Percentiles rank a stretch among this genome's conserved stretches.
Evolutionary conservation across 2,797 vertebrate species (phyloP).

Genomic region (Cossypha caffra): DNA sequence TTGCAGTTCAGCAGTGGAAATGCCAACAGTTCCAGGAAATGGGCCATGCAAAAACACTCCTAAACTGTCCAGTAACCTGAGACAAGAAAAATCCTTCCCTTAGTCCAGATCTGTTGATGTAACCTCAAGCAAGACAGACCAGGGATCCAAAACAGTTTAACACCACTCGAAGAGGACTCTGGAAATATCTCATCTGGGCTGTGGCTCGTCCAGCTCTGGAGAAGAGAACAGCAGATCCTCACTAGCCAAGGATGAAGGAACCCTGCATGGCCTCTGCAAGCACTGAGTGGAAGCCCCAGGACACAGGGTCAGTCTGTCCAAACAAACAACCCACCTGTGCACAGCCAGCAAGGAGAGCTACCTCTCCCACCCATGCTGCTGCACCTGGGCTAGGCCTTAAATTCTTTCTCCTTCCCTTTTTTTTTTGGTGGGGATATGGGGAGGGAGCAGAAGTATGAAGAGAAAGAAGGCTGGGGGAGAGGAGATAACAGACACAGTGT

Average conservation of each 20-base stretch:
- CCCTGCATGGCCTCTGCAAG: background rate
- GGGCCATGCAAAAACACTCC: background rate
- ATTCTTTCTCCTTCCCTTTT: background rate
- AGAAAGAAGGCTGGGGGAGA: background rate
- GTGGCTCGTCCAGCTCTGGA: background rate
- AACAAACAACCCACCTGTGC: background rate
- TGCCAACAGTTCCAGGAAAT: background rate
- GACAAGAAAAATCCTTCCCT: background rate
- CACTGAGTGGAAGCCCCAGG: background rate
- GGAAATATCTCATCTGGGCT: background rate
- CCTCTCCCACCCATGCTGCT: fast-evolving
- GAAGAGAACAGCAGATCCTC: background rate
- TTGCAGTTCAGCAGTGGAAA: background rate
- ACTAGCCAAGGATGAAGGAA: background rate
- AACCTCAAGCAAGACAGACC: background rate
- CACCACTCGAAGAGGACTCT: background rate
- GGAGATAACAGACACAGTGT: background rate
- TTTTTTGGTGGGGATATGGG: no score
- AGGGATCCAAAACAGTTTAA: background rate
- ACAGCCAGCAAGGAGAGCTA: background rate
- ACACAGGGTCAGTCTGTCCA: no score
- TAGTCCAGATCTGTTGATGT: background rate
- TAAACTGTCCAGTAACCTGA: background rate
- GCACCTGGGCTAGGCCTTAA: background rate
- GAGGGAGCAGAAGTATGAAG: background rate